Evolutionary conservation across 2,113 vertebrate genomes (phyloP), one percentile per base, ranked within the genome.

Genomic region (Sitta europaea): DNA sequence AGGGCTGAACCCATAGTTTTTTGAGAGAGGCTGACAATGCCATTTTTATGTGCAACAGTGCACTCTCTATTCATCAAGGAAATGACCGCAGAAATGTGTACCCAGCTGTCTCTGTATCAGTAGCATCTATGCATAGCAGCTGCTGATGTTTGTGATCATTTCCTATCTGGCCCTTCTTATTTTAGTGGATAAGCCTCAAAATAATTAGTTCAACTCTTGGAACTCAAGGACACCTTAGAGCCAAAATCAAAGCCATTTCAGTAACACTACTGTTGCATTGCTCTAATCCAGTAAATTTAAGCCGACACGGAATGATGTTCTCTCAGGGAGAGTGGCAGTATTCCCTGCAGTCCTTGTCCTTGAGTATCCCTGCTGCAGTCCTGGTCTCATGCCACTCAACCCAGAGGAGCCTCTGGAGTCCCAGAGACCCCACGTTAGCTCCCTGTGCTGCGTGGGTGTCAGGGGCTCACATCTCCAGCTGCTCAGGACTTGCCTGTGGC

Each of bases 31-130:
- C 91, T 83, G 75, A 96, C 96, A 95, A 94, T 95, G 83, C 86
- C 92, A 95, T 95, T 94, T 97, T 73, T 96, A 95, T 97, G 79
- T 96, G 76, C 59, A 97, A 97, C 93, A 96, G 94, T 96, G 92
- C 68, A 17, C 92, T 70, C 90, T 92, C 90, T 95, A 93, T 97
- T 95, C 92, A 82, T 95, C 90, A 93, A 83, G 94, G 92, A 96
- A 96, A 83, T 94, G 96, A 93, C 92, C 0, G 0, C 87, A 94
- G 93, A 96, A 86, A 54, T 97, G 94, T 97, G 94, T 96, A 95
- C 93, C 71, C 94, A 96, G 93, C 94, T 97, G 95, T 97, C 95
- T 86, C 87, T 3, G 0, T 94, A 94, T 95, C 93, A 91, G 94
- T 57, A 90, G 54, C 91, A 91, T 92, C 90, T 96, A 33, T 88